Evolutionary conservation across 2,888 invertebrate genomes (phyloP), one percentile per base, ranked within the genome.

Genomic region (Ochropleura leucogaster): DNA sequence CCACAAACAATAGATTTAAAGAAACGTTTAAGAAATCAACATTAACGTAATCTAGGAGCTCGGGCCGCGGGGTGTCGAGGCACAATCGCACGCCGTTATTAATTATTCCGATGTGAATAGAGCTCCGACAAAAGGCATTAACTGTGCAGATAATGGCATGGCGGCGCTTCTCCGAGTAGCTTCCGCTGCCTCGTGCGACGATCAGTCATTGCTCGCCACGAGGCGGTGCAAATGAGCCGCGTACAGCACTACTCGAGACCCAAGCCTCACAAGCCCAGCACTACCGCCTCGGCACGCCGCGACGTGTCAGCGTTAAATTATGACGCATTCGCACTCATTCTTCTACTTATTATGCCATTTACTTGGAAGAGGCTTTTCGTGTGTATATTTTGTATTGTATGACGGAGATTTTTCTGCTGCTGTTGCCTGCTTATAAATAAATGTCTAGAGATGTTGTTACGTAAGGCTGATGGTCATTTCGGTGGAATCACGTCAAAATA

Each of bases 31-130:
- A 85, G 85, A 84, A 84, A 83, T 83, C 80, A 85, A 84, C 75
- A 81, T 82, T 74, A 81, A 74, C 64, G 72, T 83, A 84, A 86
- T 85, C 82, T 77, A 69, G 75, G 82, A 86, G 88, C 85, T 75
- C 82, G 84, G 84, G 84, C 85, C 84, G 82, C 71, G 67, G 80
- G 85, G 85, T 87, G 91, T 90, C 83, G 79, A 57, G 87, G 88
- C 91, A 92, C 91, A 90, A 90, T 91, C 90, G 89, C 87, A 85
- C 85, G 70, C 74, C 74, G 88, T 92, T 93, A 94, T 94, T 94
- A 94, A 94, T 94, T 94, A 94, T 93, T 92, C 92, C 89, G 77
- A 89, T 91, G 90, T 93, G 94, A 94, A 94, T 93, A 87, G 91
- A 90, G 88, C 83, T 79, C 78, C 87, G 90, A 93, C 93, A 94